A percentile compares a stretch with the other conserved stretches of the same genome.
Conservation (phyloP, 2,888 invertebrate genomes). For the Myathropa florea region DNA sequence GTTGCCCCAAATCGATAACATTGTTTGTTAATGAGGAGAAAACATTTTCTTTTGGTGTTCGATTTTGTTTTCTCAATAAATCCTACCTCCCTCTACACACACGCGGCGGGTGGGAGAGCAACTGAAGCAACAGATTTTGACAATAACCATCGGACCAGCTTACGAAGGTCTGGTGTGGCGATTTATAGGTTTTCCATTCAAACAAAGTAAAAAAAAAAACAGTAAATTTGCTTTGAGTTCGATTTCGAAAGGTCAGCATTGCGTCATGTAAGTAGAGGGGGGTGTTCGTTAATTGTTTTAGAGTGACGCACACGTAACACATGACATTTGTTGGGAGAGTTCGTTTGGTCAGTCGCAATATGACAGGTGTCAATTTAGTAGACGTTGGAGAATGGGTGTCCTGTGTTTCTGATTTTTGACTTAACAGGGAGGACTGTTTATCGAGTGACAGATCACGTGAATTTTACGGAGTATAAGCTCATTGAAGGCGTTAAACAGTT, state of each 20-base stretch:
- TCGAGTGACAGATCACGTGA: too few relatives aligned
- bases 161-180: neutral
- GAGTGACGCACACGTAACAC: neutral
- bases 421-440: too few relatives aligned
- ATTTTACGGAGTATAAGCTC: too few relatives aligned
- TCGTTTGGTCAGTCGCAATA: neutral
- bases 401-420: too few relatives aligned
- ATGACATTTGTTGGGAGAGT: neutral
- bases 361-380: neutral
- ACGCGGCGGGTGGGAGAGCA: neutral
- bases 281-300: neutral
- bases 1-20: neutral
- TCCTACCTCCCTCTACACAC: neutral
- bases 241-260: neutral
- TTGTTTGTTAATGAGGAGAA: neutral
- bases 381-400: too few relatives aligned
- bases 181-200: neutral
- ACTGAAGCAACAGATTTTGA: neutral
- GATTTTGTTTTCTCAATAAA: neutral
- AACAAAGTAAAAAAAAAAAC: neutral
- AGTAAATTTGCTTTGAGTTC: neutral
- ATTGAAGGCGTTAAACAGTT: too few relatives aligned
- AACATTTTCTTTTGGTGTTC: neutral
- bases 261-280: neutral
- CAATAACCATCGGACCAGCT: neutral